Conservation (phyloP, 2,113 vertebrate species). For the Ancistrus triradiatus region DNA sequence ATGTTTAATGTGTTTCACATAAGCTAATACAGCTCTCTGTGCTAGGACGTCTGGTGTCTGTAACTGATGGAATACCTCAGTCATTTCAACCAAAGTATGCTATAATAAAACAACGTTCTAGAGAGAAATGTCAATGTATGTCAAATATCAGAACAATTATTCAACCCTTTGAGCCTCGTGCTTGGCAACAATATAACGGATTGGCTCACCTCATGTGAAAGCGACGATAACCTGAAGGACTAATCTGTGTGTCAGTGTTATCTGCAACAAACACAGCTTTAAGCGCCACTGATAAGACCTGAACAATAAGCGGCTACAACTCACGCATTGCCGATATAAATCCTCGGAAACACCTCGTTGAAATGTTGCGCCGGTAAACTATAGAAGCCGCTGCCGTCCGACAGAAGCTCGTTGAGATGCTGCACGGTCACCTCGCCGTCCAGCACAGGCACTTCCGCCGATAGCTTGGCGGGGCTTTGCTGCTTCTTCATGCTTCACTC, state of each 20-base stretch:
- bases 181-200: too few species aligned
- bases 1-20: too few species aligned
- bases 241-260: conserved; percentile 45
- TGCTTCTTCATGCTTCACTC: conserved; percentile 70
- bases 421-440: conserved; percentile 78
- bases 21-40: too few species aligned
- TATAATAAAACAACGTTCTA: too few species aligned
- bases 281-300: not conserved
- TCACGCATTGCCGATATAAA: conserved; percentile 97
- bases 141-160: too few species aligned
- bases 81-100: too few species aligned
- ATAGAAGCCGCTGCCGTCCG: conserved; percentile 87
- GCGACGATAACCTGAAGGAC: conserved; percentile 18
- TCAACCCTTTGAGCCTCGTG: too few species aligned
- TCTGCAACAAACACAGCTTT: conserved; percentile 5
- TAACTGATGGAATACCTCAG: too few species aligned
- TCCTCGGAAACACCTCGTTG: conserved; percentile 88
- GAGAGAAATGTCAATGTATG: too few species aligned
- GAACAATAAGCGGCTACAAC: conserved; percentile 40
- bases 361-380: conserved; percentile 89
- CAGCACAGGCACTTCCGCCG: conserved; percentile 65
- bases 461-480: conserved; percentile 63
- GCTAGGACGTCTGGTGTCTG: too few species aligned
- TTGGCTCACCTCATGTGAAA: too few species aligned
- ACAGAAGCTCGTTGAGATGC: conserved; percentile 88